Base-by-base conservation (phyloP, 2,888 invertebrate species). In the Lysandra bellargus region DNA sequence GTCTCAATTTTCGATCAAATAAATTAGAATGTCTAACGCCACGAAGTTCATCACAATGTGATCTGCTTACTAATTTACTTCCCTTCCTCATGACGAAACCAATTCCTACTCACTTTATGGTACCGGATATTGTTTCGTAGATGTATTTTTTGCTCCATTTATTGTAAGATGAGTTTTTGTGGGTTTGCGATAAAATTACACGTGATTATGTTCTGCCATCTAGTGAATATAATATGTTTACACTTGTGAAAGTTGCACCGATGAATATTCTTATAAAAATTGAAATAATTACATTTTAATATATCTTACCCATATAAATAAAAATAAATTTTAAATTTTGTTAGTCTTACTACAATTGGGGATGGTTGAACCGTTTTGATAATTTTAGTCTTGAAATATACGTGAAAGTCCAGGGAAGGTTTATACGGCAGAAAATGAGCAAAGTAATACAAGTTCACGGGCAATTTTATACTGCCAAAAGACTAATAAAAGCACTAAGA, bases 61-160 rank as follows among this genome's bases (percentile, higher is more conserved):
- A 69, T 17, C 69, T 37, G 69, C 69, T 37, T 69, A 69, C 69
- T 69, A 69, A 69, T 69, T 69, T 69, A 69, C 69, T 69, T 69
- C 14, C 14, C 23, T 17, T 14, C 33, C 33, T 17, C 5, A 33
- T 5, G 33, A 33, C 37, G 37, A 69, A 37, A 33, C 69, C 69
- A 69, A 69, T 69, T 69, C 69, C 69, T 69, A 69, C 33, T 37
- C 69, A 33, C 69, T 69, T 69, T 69, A 69, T 69, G 33, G 69
- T 37, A 33, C 33, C 33, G 69, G 69, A 69, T 69, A 69, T 69
- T 69, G 17, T 69, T 69, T 37, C 17, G 14, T 37, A 14, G 14
- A 14, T 37, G 69, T 69, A 69, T 37, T 37, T 61, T 69, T 37
- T 69, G 33, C 69, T 37, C 33, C 69, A 69, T 69, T 69, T 69